Conservation (phyloP, 2,888 invertebrate species). For the Ophioninae sp. region DNA sequence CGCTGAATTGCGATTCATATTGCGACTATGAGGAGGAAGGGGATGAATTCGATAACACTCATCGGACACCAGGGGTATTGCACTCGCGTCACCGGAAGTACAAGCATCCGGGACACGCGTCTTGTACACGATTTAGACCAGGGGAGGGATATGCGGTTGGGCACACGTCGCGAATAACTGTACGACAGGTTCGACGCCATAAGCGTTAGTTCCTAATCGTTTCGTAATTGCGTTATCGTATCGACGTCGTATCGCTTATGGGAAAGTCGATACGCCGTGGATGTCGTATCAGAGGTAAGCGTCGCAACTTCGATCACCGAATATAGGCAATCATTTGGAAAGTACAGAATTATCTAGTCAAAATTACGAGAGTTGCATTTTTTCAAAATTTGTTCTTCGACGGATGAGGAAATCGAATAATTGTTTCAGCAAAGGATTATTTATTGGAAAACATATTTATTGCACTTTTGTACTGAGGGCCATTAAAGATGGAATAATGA, state of each 20-base stretch:
- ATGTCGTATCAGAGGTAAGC: background rate
- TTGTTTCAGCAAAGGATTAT: too few species aligned
- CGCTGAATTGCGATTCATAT: conserved; percentile 61
- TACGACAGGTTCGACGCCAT: conserved; percentile 32
- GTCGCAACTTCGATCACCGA: background rate
- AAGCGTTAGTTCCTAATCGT: conserved; percentile 52
- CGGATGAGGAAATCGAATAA: too few species aligned
- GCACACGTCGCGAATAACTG: background rate
- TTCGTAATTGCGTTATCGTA: conserved; percentile 31
- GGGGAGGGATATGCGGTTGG: conserved; percentile 5
- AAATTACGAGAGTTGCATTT: too few species aligned
- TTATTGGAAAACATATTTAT: too few species aligned
- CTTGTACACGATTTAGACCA: conserved; percentile 26
- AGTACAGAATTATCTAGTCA: too few species aligned
- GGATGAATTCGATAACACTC: conserved; percentile 46
- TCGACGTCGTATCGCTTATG: background rate
- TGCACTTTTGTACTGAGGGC: too few species aligned
- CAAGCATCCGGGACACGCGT: conserved; percentile 44
- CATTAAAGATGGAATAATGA: too few species aligned
- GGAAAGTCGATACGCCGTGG: background rate
- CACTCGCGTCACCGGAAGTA: conserved; percentile 58
- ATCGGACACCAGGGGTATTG: conserved; percentile 43
- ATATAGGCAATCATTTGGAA: too few species aligned
- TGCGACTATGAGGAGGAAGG: conserved; percentile 17
- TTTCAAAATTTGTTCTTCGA: too few species aligned